phyloP scores from a whole-genome alignment of 2,797 vertebrate species.

The Strix occidentalis region DNA sequence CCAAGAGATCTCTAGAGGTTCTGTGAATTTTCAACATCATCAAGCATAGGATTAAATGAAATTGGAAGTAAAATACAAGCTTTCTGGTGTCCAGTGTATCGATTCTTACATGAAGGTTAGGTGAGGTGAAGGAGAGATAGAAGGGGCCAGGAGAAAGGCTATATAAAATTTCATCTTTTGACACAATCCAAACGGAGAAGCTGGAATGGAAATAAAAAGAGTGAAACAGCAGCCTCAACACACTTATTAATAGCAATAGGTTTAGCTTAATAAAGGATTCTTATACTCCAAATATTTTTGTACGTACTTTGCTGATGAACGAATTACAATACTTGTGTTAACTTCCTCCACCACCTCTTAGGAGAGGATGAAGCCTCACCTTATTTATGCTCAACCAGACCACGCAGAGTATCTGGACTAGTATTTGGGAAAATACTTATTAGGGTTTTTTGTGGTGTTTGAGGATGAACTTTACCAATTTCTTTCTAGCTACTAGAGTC shows the following conservation, averaged over 20 bases:
- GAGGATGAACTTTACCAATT: not conserved
- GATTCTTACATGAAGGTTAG: not conserved
- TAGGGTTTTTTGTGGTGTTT: not conserved
- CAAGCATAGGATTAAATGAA: not conserved
- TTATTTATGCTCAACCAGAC: not conserved
- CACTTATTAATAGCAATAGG: not conserved
- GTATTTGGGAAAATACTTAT: not conserved
- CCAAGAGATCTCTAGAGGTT: not conserved
- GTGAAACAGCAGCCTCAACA: not conserved
- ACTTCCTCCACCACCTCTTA: not conserved
- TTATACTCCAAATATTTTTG: not conserved
- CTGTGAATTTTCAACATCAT: conserved; percentile 1
- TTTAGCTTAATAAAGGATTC: not conserved
- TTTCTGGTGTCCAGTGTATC: not conserved
- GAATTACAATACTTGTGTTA: not conserved
- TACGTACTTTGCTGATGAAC: not conserved
- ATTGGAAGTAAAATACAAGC: not conserved
- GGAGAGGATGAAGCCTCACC: not conserved
- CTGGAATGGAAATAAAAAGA: not conserved
- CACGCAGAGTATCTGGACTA: not conserved
- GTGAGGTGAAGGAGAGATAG: not conserved
- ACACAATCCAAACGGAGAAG: not conserved
- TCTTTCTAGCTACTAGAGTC: not conserved
- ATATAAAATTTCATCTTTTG: not conserved
- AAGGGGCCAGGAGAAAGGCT: not conserved